Percentiles rank a stretch among this genome's conserved stretches.
Evolutionary conservation across 23 tunicate genomes (phyloP).

Genomic region (Ciona savignyi): DNA sequence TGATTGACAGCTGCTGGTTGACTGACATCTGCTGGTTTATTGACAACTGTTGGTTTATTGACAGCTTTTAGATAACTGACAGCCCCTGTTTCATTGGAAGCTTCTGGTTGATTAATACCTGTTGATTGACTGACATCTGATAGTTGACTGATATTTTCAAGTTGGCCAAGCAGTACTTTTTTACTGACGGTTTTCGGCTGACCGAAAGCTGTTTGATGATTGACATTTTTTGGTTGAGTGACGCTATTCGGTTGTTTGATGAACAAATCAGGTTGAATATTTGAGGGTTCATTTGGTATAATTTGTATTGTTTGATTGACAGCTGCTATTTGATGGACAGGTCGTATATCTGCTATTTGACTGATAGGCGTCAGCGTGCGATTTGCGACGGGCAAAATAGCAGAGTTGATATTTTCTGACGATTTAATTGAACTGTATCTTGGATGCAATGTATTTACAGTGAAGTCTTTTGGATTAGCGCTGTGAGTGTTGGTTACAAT

Average conservation of each 20-base stretch:
- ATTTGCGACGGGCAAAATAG: constrained; percentile 11
- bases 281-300: no score
- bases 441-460: no score
- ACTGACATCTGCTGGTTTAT: neutral
- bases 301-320: constrained; percentile 1
- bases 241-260: no score
- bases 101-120: neutral
- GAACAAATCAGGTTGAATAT: no score
- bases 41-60: neutral
- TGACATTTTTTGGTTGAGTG: no score
- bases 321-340: no score
- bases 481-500: neutral
- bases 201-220: no score
- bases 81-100: neutral
- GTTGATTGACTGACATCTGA: neutral
- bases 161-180: no score
- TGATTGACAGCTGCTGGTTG: neutral
- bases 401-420: neutral
- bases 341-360: neutral
- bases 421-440: neutral
- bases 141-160: constrained; percentile 9
- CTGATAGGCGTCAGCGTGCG: constrained; percentile 19
- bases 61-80: neutral
- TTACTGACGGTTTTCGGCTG: no score
- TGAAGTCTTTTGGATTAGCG: neutral